A percentile compares a stretch with the other conserved stretches of the same genome.
Evolutionary conservation across 2,888 invertebrate genomes (phyloP).

Genomic region (Cactoblastis cactorum): DNA sequence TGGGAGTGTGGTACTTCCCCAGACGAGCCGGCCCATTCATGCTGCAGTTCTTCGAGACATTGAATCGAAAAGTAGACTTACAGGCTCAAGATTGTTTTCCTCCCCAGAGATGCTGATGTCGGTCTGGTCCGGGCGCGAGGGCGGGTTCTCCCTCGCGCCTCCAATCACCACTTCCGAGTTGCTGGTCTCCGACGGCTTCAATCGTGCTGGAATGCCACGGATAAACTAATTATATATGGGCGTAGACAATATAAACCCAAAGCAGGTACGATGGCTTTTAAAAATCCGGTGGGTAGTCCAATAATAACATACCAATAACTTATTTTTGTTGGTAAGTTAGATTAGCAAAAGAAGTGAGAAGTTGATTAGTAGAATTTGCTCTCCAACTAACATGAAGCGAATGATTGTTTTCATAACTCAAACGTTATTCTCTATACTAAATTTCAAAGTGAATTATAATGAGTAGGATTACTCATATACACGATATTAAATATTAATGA

Average conservation of each 20-base stretch:
- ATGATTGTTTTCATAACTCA: neutral
- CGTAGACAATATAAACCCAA: neutral
- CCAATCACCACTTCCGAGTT: conserved; percentile 39
- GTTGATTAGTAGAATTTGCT: neutral
- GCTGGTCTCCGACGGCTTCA: conserved; percentile 45
- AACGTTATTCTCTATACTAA: neutral
- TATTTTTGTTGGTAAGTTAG: no score
- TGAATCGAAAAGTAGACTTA: conserved; percentile 43
- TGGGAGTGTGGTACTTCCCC: no score
- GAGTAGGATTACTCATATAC: neutral
- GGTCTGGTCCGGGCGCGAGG: conserved; percentile 61
- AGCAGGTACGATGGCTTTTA: neutral
- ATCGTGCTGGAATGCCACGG: conserved; percentile 50
- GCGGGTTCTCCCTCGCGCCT: conserved; percentile 53
- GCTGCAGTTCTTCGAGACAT: no score
- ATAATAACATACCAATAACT: no score
- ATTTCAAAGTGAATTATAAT: neutral
- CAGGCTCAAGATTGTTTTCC: conserved; percentile 51
- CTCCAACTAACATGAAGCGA: neutral
- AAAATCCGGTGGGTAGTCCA: no score
- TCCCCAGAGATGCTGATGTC: conserved; percentile 69
- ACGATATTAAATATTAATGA: neutral
- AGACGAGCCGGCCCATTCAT: no score
- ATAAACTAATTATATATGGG: neutral
- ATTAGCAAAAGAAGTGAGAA: neutral